These are phyloP conservation scores for Slavum lentiscoides DNA, from an alignment of 2,888 invertebrate genomes.

Conservation along the genomic window DNA sequence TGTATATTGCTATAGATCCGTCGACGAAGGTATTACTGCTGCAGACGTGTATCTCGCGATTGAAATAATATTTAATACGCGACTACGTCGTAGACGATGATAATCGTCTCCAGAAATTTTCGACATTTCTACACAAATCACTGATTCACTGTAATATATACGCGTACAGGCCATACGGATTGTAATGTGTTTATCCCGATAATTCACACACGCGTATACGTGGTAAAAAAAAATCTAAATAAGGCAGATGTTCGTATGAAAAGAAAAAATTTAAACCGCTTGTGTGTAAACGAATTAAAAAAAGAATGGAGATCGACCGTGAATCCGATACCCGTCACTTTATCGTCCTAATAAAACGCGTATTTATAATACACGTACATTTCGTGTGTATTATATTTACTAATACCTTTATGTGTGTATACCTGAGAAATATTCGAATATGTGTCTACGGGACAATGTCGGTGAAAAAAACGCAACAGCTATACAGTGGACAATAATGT, in stretches of 20 bases:
- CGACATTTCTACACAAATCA: not conserved
- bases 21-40: not conserved
- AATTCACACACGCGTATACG: not conserved
- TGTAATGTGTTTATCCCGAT: not conserved
- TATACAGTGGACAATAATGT: no score
- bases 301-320: not conserved
- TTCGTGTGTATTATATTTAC: no score
- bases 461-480: no score
- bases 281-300: not conserved
- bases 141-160: not conserved
- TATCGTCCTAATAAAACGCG: not conserved
- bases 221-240: constrained; percentile 8
- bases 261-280: not conserved
- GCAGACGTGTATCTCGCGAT: no score
- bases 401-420: no score
- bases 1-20: not conserved
- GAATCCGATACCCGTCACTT: not conserved
- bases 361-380: not conserved
- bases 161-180: not conserved
- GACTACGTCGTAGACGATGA: not conserved
- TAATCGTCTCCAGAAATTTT: not conserved
- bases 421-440: no score
- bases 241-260: not conserved
- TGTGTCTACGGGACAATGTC: no score
- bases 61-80: no score